Conservation (phyloP, 2,113 vertebrate species). For the Lepisosteus oculatus region DNA sequence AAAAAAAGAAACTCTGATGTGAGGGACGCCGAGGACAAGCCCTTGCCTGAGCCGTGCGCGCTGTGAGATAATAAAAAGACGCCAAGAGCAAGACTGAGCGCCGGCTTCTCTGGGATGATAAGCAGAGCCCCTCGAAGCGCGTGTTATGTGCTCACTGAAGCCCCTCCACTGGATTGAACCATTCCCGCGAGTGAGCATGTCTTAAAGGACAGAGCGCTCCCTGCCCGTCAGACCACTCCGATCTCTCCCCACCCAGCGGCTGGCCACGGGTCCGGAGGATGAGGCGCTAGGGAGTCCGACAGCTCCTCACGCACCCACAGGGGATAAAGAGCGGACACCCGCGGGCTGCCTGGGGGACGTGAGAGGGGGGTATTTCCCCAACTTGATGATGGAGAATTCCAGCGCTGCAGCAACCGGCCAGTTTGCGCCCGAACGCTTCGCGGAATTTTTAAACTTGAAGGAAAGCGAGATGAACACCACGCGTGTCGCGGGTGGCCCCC, state of each 20-base stretch:
- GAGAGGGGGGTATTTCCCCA: constrained; percentile 5
- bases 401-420: constrained; percentile 30
- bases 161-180: constrained; percentile 39
- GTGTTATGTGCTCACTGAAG: constrained; percentile 24
- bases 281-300: constrained; percentile 24
- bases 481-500: constrained; percentile 1
- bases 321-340: constrained; percentile 7
- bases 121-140: constrained; percentile 30
- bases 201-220: constrained; percentile 25
- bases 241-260: constrained; percentile 26
- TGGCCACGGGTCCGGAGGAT: constrained; percentile 29
- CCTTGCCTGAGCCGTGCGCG: no score
- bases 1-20: no score
- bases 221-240: constrained; percentile 36
- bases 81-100: not conserved
- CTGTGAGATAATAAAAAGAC: no score
- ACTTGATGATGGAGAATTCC: constrained; percentile 58
- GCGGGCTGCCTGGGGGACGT: constrained; percentile 10
- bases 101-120: constrained; percentile 18
- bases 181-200: constrained; percentile 5
- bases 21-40: no score
- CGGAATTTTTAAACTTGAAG: constrained; percentile 21
- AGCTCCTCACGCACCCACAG: constrained; percentile 39
- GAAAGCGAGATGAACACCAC: constrained; percentile 22
- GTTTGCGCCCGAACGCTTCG: constrained; percentile 6